Base-by-base conservation (phyloP, 1,140 invertebrate species). In the Acyrthosiphon pisum region DNA sequence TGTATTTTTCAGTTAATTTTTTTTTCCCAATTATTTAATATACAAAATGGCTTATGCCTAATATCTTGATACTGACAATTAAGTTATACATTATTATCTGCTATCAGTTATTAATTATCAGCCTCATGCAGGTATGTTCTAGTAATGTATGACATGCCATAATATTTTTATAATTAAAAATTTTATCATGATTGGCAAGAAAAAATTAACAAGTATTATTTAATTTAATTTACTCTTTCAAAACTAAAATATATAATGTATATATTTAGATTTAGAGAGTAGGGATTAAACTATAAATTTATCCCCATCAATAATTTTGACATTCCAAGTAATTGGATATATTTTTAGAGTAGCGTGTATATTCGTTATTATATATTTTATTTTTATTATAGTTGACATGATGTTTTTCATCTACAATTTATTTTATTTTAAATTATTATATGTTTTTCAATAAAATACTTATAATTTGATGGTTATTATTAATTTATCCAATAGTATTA, bases 271-370 rank as follows among this genome's bases (percentile, higher is more conserved):
- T n/a, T 60, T 68, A 44, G 37, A 44, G 18, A 53, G 22, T 68
- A 90, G 89, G 37, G 56, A 90, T 60, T 60, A 37, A 56, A 22
- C 18, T 50, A 90, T 37, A 90, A 2, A 41, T 23, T 37, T 90
- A 44, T 44, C 53, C 6, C 41, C 56, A 68, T n/a, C 11, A 30
- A 89, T 89, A 23, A 50, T 56, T 68, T 90, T 90, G 53, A 90
- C 89, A 90, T 90, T 90, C 89, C 89, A n/a, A 90, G 26, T 68
- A 90, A 90, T 90, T 60, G 89, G 89, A 90, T 68, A 90, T 41
- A 41, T 41, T 44, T 68, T 41, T 60, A 60, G 18, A 90, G 30
- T 90, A 90, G 53, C 53, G 8, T 90, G 35, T 90, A 56, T 89
- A 89, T 90, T 90, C 35, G 35, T 89, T 90, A 41, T 60, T 60